Conservation (phyloP, 2,888 invertebrate genomes). For the Caenorhabditis sp. region DNA sequence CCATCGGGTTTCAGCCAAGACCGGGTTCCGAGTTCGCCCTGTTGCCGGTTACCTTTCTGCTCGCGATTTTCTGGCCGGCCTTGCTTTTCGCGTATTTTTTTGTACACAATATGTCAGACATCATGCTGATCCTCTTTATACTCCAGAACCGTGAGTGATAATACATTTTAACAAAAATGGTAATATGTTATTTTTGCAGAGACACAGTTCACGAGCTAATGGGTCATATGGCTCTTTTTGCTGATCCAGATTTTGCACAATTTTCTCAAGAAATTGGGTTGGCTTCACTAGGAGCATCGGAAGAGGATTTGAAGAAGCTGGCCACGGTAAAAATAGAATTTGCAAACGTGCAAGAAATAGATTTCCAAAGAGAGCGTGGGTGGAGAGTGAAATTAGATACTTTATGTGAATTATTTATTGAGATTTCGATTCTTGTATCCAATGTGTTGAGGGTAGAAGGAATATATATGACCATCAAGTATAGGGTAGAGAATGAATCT, state of each 20-base stretch:
- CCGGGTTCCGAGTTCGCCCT: slow-evolving; percentile 94
- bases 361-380: background rate
- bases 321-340: slow-evolving; percentile 81
- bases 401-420: background rate
- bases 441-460: no score
- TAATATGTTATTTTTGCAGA: slow-evolving; percentile 62
- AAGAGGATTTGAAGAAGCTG: slow-evolving; percentile 95
- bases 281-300: slow-evolving; percentile 95
- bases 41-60: slow-evolving; percentile 96
- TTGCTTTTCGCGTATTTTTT: slow-evolving; percentile 92
- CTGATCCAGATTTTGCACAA: slow-evolving; percentile 95
- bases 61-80: slow-evolving; percentile 93
- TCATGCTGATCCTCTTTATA: slow-evolving; percentile 95
- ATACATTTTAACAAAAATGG: background rate
- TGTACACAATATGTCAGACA: slow-evolving; percentile 99
- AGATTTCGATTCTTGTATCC: background rate
- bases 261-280: slow-evolving; percentile 98
- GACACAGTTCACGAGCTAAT: slow-evolving; percentile 85
- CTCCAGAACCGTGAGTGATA: slow-evolving; percentile 92
- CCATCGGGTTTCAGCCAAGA: slow-evolving; percentile 81
- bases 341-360: no score
- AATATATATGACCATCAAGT: no score
- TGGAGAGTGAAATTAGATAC: background rate
- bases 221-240: slow-evolving; percentile 96
- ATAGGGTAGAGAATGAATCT: no score